These are phyloP conservation scores for Leptodactylus fuscus DNA, from an alignment of 2,113 vertebrate species.

Conservation along the genomic window DNA sequence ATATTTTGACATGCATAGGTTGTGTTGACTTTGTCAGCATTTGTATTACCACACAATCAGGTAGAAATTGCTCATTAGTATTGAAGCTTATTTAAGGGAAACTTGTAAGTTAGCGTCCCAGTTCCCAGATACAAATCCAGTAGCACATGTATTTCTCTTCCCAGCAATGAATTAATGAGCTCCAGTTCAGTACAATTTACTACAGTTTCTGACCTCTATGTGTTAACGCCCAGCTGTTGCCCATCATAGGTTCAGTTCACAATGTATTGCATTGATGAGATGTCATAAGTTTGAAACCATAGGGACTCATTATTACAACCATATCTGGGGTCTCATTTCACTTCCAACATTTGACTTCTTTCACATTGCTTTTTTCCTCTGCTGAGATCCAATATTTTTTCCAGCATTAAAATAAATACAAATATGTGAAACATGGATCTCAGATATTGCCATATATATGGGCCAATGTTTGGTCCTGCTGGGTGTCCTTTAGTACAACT, in stretches of 20 bases:
- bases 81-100: not conserved
- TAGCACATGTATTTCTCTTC: not conserved
- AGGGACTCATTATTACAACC: not conserved
- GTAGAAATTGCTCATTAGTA: not conserved
- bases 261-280: not conserved
- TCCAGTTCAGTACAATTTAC: slow-evolving; percentile 22
- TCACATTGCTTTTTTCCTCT: not conserved
- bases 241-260: not conserved
- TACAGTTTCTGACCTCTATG: slow-evolving; percentile 9
- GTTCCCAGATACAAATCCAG: not conserved
- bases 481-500: not conserved
- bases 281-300: not conserved
- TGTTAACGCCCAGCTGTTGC: slow-evolving; percentile 9
- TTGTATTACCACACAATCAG: not conserved
- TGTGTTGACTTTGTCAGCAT: too few species aligned
- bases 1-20: too few species aligned
- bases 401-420: too few species aligned
- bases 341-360: not conserved
- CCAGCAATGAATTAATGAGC: not conserved
- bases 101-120: not conserved
- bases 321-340: not conserved
- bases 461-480: not conserved
- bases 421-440: not conserved
- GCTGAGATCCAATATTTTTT: not conserved
- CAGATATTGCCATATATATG: not conserved